Evolutionary conservation across 2,797 vertebrate species (phyloP).

Genomic region (Pseudomugil gertrudae): DNA sequence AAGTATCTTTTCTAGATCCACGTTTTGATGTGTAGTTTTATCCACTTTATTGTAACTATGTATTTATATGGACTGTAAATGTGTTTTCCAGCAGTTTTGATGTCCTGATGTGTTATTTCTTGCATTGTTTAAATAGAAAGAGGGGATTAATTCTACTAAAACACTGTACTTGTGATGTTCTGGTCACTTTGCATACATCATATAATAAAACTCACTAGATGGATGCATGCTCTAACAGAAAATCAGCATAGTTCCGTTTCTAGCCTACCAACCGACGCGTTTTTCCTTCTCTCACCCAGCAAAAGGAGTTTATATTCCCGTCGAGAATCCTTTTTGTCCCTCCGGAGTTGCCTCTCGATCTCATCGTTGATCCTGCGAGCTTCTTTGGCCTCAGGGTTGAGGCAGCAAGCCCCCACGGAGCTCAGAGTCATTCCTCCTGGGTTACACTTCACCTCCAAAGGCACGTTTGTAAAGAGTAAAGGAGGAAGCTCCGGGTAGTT

Average conservation of each 20-base stretch:
- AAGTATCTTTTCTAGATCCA: too few species aligned
- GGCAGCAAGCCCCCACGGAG: slow-evolving; percentile 95
- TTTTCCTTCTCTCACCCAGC: slow-evolving; percentile 81
- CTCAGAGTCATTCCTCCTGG: slow-evolving; percentile 82
- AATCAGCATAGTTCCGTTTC: background rate
- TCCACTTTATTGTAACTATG: too few species aligned
- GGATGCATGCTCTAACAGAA: background rate
- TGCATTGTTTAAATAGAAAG: too few species aligned
- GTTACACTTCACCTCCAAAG: slow-evolving; percentile 34
- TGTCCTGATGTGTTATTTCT: too few species aligned
- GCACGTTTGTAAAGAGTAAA: slow-evolving; percentile 9
- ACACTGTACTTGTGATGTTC: too few species aligned
- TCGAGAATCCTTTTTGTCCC: slow-evolving; percentile 89
- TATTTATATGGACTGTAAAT: too few species aligned
- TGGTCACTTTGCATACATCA: background rate
- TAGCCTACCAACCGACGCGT: background rate
- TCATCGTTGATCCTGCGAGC: slow-evolving; percentile 94
- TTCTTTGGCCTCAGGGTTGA: slow-evolving; percentile 96
- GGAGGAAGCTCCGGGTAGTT: background rate
- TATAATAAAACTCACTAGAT: background rate
- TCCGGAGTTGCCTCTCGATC: slow-evolving; percentile 92
- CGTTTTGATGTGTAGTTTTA: too few species aligned
- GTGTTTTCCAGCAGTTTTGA: too few species aligned
- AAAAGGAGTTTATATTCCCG: slow-evolving; percentile 92
- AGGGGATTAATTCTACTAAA: too few species aligned